Conservation (phyloP, 1,140 invertebrate species). For the Chironomus tepperi region DNA sequence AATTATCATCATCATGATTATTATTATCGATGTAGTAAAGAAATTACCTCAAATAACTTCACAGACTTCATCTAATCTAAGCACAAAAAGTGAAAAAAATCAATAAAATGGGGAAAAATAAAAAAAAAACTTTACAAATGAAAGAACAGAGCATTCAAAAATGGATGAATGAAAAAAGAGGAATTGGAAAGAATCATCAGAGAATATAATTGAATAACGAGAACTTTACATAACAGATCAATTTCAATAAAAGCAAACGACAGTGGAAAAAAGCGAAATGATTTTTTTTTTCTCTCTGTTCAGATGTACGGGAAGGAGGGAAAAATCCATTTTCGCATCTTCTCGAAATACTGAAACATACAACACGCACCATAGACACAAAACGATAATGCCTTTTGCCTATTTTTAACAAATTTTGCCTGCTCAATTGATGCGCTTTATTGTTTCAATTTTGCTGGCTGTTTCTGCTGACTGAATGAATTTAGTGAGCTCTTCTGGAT, state of each 20-base stretch:
- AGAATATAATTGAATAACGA: slow-evolving; percentile 9
- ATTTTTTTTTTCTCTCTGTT: not conserved
- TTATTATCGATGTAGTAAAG: too few relatives aligned
- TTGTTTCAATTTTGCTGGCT: too few relatives aligned
- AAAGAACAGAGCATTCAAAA: not conserved
- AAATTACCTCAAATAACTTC: too few relatives aligned
- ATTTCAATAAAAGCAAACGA: slow-evolving; percentile 14
- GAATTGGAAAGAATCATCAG: not conserved
- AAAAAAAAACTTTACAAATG: too few relatives aligned
- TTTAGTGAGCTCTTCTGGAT: too few relatives aligned
- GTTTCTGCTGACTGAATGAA: too few relatives aligned
- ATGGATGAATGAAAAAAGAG: not conserved
- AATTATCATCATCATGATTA: too few relatives aligned
- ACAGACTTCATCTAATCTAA: too few relatives aligned
- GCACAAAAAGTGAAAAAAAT: too few relatives aligned
- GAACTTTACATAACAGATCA: slow-evolving; percentile 13
- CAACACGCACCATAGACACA: slow-evolving; percentile 11
- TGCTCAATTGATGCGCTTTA: too few relatives aligned
- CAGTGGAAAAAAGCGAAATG: not conserved
- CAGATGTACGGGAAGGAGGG: not conserved
- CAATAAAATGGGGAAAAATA: too few relatives aligned
- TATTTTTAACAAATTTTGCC: not conserved
- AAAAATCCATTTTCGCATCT: not conserved
- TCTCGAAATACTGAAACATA: not conserved
- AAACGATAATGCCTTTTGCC: slow-evolving; percentile 12